A percentile compares a stretch with the other conserved stretches of the same genome.
Evolutionary conservation across 2,888 invertebrate species (phyloP).

Genomic region (Philonicus albiceps): DNA sequence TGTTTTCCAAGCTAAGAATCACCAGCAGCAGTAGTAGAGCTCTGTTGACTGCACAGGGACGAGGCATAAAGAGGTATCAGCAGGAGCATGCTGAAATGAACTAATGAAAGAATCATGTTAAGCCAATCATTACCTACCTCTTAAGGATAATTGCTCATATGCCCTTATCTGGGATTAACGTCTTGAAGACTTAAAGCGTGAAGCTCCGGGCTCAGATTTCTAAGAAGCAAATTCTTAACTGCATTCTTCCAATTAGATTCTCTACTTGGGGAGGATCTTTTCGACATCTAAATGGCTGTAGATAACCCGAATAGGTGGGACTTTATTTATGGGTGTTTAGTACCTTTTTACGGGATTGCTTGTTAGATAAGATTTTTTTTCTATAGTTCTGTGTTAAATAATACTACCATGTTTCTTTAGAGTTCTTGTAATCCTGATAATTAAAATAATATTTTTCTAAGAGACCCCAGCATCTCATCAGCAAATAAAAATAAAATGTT

Average conservation of each 20-base stretch:
- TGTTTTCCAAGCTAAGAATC: neutral
- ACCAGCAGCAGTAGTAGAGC: neutral
- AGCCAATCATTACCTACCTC: conserved; percentile 39
- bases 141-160: conserved; percentile 40
- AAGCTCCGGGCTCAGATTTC: neutral
- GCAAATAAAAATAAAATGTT: neutral
- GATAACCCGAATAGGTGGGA: neutral
- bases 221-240: neutral
- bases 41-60: neutral
- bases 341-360: neutral
- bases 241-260: neutral
- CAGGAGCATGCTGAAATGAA: neutral
- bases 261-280: neutral
- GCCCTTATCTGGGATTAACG: neutral
- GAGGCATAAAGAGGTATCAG: neutral
- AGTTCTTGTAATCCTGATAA: too few relatives aligned
- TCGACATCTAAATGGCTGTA: neutral
- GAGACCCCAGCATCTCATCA: neutral
- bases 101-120: conserved; percentile 29
- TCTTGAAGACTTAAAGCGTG: neutral
- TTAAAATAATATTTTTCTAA: neutral
- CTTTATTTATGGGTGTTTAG: neutral
- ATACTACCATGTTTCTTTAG: neutral
- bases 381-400: neutral
- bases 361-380: neutral